These are phyloP conservation scores for Prenolepis imparis DNA, from an alignment of 2,888 invertebrate genomes.

Conservation along the genomic window DNA sequence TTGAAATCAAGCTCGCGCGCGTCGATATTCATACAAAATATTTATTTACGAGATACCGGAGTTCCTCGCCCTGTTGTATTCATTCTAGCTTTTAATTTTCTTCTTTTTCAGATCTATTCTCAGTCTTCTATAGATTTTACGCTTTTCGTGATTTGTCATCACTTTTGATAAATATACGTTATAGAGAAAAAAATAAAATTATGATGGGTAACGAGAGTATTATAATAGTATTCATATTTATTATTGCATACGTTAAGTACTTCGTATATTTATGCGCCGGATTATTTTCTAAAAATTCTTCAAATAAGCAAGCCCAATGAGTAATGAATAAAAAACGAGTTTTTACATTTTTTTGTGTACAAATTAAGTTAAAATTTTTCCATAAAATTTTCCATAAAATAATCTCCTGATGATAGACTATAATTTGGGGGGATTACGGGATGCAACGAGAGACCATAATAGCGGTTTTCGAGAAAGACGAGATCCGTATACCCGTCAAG, in stretches of 20 bases:
- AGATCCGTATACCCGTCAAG: constrained; percentile 47
- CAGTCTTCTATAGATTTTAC: not conserved
- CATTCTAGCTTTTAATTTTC: not conserved
- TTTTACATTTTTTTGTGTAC: not conserved
- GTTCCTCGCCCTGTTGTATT: not conserved
- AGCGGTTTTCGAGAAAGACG: not conserved
- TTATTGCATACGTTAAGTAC: not conserved
- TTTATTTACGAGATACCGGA: constrained; percentile 42
- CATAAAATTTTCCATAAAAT: not conserved
- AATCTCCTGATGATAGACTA: not conserved
- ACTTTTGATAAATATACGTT: not conserved
- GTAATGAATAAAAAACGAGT: not conserved
- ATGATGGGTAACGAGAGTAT: not conserved
- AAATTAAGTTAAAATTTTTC: constrained; percentile 11
- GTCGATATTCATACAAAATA: constrained; percentile 32
- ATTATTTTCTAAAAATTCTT: not conserved
- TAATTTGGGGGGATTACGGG: not conserved
- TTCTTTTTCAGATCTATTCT: not conserved
- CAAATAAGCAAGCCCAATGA: not conserved
- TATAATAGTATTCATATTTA: not conserved
- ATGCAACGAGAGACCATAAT: constrained; percentile 4
- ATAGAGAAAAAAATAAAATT: not conserved
- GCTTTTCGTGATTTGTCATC: not conserved
- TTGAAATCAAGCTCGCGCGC: constrained; percentile 23
- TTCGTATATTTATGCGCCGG: not conserved